phyloP scores from a whole-genome alignment of 2,113 vertebrate species.

The Platysteira castanea region DNA sequence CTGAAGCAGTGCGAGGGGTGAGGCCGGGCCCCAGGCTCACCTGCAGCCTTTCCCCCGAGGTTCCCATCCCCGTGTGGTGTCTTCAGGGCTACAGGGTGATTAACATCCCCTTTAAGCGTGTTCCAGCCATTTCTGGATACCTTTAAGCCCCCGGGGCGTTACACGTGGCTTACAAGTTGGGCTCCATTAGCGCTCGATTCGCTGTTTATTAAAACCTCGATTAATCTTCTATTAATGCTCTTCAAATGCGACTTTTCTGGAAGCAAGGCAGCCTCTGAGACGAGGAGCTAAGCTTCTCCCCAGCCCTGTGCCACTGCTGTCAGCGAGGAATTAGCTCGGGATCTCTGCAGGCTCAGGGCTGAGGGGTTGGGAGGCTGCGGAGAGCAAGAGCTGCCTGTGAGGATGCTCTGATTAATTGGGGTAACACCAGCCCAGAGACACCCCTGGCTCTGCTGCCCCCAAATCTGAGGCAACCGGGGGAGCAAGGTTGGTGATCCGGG shows the following conservation, averaged over 20 bases:
- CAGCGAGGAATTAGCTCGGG: neutral
- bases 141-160: neutral
- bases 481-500: fast-evolving
- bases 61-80: neutral
- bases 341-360: neutral
- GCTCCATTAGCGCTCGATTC: neutral
- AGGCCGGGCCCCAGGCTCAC: neutral
- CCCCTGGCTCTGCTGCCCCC: neutral
- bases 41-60: neutral
- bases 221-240: constrained; percentile 1
- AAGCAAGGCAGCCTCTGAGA: neutral
- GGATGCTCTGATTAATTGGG: neutral
- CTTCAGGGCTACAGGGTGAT: neutral
- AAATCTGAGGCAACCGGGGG: neutral
- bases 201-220: neutral
- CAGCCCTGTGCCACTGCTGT: neutral
- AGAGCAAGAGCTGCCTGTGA: fast-evolving
- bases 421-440: neutral
- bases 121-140: neutral
- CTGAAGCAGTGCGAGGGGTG: fast-evolving
- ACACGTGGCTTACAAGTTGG: neutral
- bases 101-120: neutral
- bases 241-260: neutral
- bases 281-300: neutral
- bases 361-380: neutral